Evolutionary conservation across 2,113 vertebrate species (phyloP), one percentile per base, ranked within the genome.

Genomic region (Pollimyrus isidori): DNA sequence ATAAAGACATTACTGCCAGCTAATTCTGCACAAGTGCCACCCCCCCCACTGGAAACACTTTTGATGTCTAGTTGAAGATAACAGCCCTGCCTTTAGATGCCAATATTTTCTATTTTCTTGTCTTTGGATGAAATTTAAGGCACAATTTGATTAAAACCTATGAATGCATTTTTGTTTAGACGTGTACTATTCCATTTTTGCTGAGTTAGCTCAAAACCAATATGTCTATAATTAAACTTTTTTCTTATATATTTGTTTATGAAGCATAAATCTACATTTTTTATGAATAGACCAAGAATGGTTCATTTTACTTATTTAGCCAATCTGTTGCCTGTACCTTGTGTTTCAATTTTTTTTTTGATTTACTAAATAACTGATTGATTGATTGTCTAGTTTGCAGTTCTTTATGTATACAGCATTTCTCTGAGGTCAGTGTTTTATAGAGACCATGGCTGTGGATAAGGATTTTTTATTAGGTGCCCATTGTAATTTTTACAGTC

Each of bases 221-320:
- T 45, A 23, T 53, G 23, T 62, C 26, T 83, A 50, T 91, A 92
- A 17, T 90, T 83, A 6, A 35, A 88, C 85, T 90, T 93, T 92
- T 87, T 88, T 65, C 88, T 92, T 91, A 94, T 94, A 93, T 93
- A 90, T 91, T 86, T 90, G 93, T 90, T 90, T 90, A 86, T 89
- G 91, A 90, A 88, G 89, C 89, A 92, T 92, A 91, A 93, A 92
- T 93, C 92, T 94, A 95, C 93, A 94, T 93, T 88, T 93, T 76
- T 42, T 7, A 39, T 26, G 17, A 9, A 76, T 19, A 17, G 35
- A 42, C 30, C 62, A 76, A 76, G 35, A 15, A 39, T 76, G 69
- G 4, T 76, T 76, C 30, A 42, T 76, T 39, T 76, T 17, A 42
- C 69, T 42, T 76, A 35, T 76, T 76, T 69, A 26, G n/a, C n/a